Evolutionary conservation across 2,888 invertebrate species (phyloP).

Genomic region (Leptothorax acervorum): DNA sequence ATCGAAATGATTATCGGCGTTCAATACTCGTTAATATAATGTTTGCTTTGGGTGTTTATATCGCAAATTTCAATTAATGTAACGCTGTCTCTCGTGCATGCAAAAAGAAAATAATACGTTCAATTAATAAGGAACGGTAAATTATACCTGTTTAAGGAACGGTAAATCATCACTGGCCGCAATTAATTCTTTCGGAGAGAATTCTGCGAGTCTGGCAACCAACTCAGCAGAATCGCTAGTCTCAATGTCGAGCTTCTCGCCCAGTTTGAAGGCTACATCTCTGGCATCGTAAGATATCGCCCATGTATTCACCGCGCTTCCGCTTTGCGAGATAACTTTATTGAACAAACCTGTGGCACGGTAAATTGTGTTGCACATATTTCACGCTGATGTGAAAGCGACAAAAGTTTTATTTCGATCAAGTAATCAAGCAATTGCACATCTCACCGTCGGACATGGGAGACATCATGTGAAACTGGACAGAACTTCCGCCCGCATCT

Average conservation of each 20-base stretch:
- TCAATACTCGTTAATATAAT: slow-evolving; percentile 16
- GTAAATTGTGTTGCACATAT: background rate
- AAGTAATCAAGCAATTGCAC: background rate
- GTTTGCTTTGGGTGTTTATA: background rate
- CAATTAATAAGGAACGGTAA: background rate
- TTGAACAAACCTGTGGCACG: slow-evolving; percentile 78
- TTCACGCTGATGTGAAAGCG: background rate
- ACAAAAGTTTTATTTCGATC: background rate
- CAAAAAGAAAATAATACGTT: background rate
- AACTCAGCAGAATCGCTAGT: slow-evolving; percentile 78
- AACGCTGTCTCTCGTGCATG: background rate
- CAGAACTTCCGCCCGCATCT: slow-evolving; percentile 77
- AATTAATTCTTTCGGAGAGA: slow-evolving; percentile 76
- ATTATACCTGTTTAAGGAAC: slow-evolving; percentile 37
- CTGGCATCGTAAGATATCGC: slow-evolving; percentile 75
- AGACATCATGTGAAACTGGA: slow-evolving; percentile 80
- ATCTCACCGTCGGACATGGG: slow-evolving; percentile 81
- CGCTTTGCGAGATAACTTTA: slow-evolving; percentile 80
- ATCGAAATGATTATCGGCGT: slow-evolving; percentile 10
- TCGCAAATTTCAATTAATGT: background rate
- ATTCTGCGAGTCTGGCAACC: slow-evolving; percentile 76
- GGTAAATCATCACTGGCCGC: slow-evolving; percentile 65
- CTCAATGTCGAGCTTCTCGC: slow-evolving; percentile 79
- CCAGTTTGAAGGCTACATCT: slow-evolving; percentile 80
- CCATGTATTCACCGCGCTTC: slow-evolving; percentile 77